Evolutionary conservation across 2,797 vertebrate genomes (phyloP).

Genomic region (Hemibagrus guttatus): DNA sequence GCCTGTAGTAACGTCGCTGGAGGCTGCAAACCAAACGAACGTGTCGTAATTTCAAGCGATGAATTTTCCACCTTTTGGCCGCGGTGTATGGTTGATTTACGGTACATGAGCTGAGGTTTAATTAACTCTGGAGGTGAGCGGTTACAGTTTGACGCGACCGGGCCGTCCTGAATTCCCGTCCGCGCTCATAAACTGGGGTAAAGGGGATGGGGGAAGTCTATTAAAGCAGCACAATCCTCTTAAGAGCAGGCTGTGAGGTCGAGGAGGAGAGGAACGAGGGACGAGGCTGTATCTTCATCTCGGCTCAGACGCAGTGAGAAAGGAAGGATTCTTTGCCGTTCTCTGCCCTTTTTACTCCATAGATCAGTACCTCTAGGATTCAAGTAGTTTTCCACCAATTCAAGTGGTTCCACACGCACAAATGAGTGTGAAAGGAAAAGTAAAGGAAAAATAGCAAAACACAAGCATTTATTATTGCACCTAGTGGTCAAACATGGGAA

Average conservation of each 20-base stretch:
- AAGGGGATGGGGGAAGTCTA: constrained; percentile 62
- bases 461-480: too few relatives aligned
- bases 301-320: neutral
- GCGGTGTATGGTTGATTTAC: constrained; percentile 42
- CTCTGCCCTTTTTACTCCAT: too few relatives aligned
- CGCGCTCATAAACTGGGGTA: constrained; percentile 62
- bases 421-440: too few relatives aligned
- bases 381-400: too few relatives aligned
- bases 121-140: constrained; percentile 44
- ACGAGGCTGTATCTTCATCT: neutral
- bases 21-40: too few relatives aligned
- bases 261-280: neutral
- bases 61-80: neutral
- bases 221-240: constrained; percentile 67
- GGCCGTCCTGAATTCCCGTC: constrained; percentile 44
- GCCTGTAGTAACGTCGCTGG: constrained; percentile 13
- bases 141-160: constrained; percentile 40
- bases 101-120: constrained; percentile 51
- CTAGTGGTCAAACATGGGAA: too few relatives aligned
- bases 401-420: too few relatives aligned
- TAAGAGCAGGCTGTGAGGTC: constrained; percentile 39
- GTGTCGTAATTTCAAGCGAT: too few relatives aligned
- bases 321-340: too few relatives aligned
- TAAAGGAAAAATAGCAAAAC: too few relatives aligned
- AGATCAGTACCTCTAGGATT: too few relatives aligned